Evolutionary conservation across 2,888 invertebrate genomes (phyloP).

Genomic region (Euclidia mi): DNA sequence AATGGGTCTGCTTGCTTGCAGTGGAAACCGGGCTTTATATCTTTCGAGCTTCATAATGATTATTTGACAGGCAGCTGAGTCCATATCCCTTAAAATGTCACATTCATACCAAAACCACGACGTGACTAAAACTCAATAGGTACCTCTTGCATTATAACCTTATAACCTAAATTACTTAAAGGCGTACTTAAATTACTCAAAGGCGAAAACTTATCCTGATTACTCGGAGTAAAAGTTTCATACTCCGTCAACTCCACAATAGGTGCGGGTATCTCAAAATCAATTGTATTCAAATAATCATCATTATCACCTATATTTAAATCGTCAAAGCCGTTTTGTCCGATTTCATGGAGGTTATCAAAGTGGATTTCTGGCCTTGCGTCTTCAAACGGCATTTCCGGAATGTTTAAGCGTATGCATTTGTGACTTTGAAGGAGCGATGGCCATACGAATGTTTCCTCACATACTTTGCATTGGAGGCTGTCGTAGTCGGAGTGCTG

Average conservation of each 20-base stretch:
- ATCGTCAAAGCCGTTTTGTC: conserved; percentile 65
- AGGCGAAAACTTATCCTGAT: conserved; percentile 33
- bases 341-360: conserved; percentile 64
- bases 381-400: conserved; percentile 76
- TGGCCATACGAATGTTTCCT: conserved; percentile 79
- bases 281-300: conserved; percentile 69
- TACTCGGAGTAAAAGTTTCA: conserved; percentile 40
- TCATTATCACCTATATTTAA: conserved; percentile 65
- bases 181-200: too few species aligned
- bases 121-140: conserved; percentile 77
- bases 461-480: conserved; percentile 72
- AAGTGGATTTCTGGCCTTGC: conserved; percentile 76
- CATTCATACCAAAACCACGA: conserved; percentile 5
- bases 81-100: too few species aligned
- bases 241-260: conserved; percentile 73
- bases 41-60: too few species aligned
- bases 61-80: too few species aligned
- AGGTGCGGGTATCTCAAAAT: conserved; percentile 82
- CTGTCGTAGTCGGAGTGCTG: conserved; percentile 64
- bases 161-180: conserved; percentile 68
- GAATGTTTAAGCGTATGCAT: conserved; percentile 70
- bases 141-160: conserved; percentile 78
- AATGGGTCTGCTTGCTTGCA: too few species aligned
- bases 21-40: too few species aligned
- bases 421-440: conserved; percentile 71